A percentile compares a stretch with the other conserved stretches of the same genome.
These are phyloP conservation scores for Raja brachyura DNA, from an alignment of 2,113 vertebrate genomes.

Conservation along the genomic window DNA sequence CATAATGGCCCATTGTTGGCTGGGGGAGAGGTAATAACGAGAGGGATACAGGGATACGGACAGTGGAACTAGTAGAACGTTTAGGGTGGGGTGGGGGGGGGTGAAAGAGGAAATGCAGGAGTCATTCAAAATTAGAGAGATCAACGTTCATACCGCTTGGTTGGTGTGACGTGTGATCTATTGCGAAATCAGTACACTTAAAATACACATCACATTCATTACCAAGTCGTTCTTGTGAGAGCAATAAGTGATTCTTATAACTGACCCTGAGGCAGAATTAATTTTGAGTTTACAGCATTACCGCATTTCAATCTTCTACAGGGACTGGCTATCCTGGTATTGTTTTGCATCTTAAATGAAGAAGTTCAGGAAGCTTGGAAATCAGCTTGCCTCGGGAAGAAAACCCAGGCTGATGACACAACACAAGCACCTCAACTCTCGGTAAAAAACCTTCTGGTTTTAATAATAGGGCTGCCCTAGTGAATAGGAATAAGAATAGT, in stretches of 20 bases:
- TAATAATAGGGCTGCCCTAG: not conserved
- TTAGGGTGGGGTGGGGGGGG: too few species aligned
- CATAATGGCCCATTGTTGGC: too few species aligned
- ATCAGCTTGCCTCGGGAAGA: conserved; percentile 75
- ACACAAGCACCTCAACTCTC: conserved; percentile 65
- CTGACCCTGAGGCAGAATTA: not conserved
- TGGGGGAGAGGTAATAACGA: too few species aligned
- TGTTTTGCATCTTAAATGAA: conserved; percentile 83
- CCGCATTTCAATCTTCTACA: conserved; percentile 44
- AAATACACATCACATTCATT: not conserved
- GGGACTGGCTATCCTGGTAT: conserved; percentile 78
- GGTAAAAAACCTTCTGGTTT: conserved; percentile 47
- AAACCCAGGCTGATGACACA: conserved; percentile 72
- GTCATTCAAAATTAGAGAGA: too few species aligned
- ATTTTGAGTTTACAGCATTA: not conserved
- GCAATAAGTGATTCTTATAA: not conserved
- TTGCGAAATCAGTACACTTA: too few species aligned
- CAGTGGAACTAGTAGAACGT: too few species aligned
- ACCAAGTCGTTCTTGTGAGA: not conserved
- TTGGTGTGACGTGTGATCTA: too few species aligned
- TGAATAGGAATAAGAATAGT: not conserved
- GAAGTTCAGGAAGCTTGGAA: conserved; percentile 88
- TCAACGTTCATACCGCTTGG: too few species aligned
- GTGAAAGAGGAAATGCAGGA: too few species aligned
- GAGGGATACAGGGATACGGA: too few species aligned